Evolutionary conservation across 2,888 invertebrate species (phyloP).

Genomic region (Tenthredo livida): DNA sequence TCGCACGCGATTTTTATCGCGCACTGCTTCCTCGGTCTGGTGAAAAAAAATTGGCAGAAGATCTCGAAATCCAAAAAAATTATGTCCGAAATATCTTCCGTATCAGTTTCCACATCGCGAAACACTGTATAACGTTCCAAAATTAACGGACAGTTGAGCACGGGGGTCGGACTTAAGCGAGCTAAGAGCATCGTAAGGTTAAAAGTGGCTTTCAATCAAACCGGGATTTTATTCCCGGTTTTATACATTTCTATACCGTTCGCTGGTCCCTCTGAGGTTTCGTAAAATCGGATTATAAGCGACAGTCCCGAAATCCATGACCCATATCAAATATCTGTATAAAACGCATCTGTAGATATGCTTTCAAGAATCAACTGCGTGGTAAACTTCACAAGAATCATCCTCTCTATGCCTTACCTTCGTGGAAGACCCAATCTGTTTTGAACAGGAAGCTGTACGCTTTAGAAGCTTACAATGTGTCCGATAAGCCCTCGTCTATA

Average conservation of each 20-base stretch:
- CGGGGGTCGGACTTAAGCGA: not conserved
- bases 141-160: not conserved
- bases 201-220: conserved; percentile 12
- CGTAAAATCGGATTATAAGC: not conserved
- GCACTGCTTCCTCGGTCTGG: not conserved
- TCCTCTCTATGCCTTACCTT: not conserved
- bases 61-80: not conserved
- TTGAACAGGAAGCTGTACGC: conserved; percentile 3
- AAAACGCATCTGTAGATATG: not conserved
- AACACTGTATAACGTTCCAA: not conserved
- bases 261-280: not conserved
- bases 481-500: conserved; percentile 1
- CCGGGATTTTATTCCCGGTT: not conserved
- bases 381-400: not conserved
- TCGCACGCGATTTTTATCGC: not conserved
- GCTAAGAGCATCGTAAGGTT: not conserved
- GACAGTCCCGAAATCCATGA: not conserved
- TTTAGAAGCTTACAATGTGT: conserved; percentile 11
- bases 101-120: not conserved
- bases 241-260: not conserved
- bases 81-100: not conserved
- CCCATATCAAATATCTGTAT: not conserved
- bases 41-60: not conserved
- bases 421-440: conserved; percentile 8
- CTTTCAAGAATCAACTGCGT: not conserved